Evolutionary conservation across 2,888 invertebrate species (phyloP).

Genomic region (Axea sp.): DNA sequence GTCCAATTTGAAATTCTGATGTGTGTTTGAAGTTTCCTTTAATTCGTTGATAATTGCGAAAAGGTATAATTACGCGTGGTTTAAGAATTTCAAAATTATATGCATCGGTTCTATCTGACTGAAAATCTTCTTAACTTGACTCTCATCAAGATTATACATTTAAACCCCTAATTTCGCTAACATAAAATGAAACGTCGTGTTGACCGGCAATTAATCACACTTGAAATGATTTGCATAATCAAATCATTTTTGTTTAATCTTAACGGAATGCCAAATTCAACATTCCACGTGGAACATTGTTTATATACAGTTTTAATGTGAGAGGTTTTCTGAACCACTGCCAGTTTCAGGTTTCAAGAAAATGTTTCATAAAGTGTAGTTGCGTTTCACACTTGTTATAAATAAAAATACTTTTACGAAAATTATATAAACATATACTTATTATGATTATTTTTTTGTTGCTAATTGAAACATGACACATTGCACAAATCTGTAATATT

Average conservation of each 20-base stretch:
- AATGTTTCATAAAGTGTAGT: conserved; percentile 21
- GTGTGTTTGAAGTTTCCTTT: conserved; percentile 10
- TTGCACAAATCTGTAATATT: too few relatives aligned
- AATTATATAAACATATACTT: too few relatives aligned
- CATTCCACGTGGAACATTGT: conserved; percentile 41
- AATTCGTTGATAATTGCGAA: conserved; percentile 8
- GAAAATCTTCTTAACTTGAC: conserved; percentile 6
- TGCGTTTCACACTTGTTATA: conserved; percentile 22
- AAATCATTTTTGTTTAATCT: neutral
- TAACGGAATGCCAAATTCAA: conserved; percentile 13
- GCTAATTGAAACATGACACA: too few relatives aligned
- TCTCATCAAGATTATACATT: conserved; percentile 1
- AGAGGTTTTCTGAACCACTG: conserved; percentile 37
- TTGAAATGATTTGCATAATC: conserved; percentile 24
- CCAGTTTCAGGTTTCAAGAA: conserved; percentile 37
- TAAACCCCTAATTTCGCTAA: conserved; percentile 5
- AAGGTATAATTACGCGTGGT: conserved; percentile 20
- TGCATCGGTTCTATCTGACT: neutral
- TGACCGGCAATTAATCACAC: conserved; percentile 8
- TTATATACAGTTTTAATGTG: conserved; percentile 43
- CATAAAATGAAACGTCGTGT: neutral
- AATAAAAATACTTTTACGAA: conserved; percentile 30
- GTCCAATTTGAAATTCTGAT: neutral
- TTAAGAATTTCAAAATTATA: conserved; percentile 17
- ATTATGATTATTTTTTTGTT: too few relatives aligned